Conservation (phyloP, 2,113 vertebrate species). For the Vulpes lagopus region DNA sequence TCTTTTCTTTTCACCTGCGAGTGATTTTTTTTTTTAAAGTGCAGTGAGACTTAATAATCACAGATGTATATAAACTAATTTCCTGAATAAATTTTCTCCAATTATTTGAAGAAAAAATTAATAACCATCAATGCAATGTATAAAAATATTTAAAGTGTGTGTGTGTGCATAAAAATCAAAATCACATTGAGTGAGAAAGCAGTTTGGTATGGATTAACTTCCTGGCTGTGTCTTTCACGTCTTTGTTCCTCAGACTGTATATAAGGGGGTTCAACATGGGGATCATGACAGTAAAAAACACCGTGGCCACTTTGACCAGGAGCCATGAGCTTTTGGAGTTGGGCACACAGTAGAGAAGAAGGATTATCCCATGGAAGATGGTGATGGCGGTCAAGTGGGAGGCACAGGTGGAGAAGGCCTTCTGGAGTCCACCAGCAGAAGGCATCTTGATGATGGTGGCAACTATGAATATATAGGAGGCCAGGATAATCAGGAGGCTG, state of each 20-base stretch:
- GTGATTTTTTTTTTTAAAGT: not conserved
- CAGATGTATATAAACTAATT: not conserved
- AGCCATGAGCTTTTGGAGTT: slow-evolving; percentile 47
- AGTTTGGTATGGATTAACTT: slow-evolving; percentile 41
- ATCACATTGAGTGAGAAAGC: not conserved
- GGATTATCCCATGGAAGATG: slow-evolving; percentile 64
- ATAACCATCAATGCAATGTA: not conserved
- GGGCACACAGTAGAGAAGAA: slow-evolving; percentile 71
- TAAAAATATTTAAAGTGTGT: not conserved
- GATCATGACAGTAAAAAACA: slow-evolving; percentile 62
- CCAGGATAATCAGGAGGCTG: slow-evolving; percentile 57
- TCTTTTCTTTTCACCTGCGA: not conserved
- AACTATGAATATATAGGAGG: slow-evolving; percentile 63
- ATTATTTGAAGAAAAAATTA: not conserved
- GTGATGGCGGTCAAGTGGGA: slow-evolving; percentile 60
- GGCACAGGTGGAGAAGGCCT: slow-evolving; percentile 71
- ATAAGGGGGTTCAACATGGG: slow-evolving; percentile 73
- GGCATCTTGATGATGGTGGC: slow-evolving; percentile 55
- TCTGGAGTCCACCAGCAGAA: not conserved
- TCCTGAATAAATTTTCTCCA: not conserved
- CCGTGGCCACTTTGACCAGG: slow-evolving; percentile 55
- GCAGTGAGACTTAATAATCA: not conserved
- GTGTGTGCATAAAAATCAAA: not conserved
- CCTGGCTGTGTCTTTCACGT: slow-evolving; percentile 67
- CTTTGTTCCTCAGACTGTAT: slow-evolving; percentile 77